phyloP scores from a whole-genome alignment of 2,888 invertebrate genomes.

The Trachelus stipa region DNA sequence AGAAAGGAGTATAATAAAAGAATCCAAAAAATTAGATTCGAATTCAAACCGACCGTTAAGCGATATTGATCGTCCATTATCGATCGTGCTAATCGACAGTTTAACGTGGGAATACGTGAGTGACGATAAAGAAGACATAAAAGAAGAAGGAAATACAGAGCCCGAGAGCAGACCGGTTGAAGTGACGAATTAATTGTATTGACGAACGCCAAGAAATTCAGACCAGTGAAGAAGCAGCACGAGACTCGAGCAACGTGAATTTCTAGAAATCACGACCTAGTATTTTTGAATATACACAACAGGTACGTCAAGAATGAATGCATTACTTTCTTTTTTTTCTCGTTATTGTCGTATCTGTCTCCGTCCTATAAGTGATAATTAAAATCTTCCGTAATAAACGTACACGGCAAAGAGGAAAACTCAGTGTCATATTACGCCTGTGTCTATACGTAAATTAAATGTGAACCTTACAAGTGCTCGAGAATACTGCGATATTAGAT shows the following conservation, averaged over 20 bases:
- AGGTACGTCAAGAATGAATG: neutral
- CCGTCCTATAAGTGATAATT: neutral
- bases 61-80: neutral
- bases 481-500: neutral
- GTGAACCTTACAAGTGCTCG: neutral
- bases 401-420: neutral
- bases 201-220: neutral
- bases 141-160: neutral
- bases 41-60: neutral
- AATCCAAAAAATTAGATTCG: neutral
- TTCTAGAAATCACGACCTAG: neutral
- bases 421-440: neutral
- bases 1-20: neutral
- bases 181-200: neutral
- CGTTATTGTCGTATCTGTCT: neutral
- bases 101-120: neutral
- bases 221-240: neutral
- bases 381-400: neutral
- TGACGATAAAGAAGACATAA: neutral
- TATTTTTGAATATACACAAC: neutral
- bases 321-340: neutral
- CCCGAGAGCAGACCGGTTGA: neutral
- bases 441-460: neutral
- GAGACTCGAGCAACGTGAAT: neutral
- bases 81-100: neutral